These are phyloP conservation scores for Lethrus apterus DNA, from an alignment of 1,140 invertebrate species.

Conservation along the genomic window DNA sequence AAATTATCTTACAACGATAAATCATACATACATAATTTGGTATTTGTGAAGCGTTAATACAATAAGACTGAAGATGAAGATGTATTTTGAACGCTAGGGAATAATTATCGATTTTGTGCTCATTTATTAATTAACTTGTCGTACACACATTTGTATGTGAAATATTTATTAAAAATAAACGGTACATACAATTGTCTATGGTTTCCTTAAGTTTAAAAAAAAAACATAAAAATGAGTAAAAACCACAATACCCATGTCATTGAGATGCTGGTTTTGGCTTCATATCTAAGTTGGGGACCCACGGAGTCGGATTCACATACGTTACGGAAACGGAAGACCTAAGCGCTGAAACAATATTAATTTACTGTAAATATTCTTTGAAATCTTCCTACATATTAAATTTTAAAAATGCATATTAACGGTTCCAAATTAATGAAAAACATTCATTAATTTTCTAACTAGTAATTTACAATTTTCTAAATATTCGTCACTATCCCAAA, in stretches of 20 bases:
- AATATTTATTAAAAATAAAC: constrained; percentile 15
- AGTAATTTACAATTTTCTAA: no score
- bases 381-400: no score
- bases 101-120: no score
- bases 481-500: no score
- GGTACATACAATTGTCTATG: constrained; percentile 13
- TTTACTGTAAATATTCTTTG: no score
- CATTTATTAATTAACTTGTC: neutral
- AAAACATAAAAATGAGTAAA: constrained; percentile 1
- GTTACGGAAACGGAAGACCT: constrained; percentile 48
- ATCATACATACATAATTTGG: no score
- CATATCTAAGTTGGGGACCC: constrained; percentile 36
- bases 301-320: constrained; percentile 49
- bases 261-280: constrained; percentile 15
- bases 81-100: no score
- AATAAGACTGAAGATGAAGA: no score
- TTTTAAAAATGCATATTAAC: constrained; percentile 1
- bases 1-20: no score
- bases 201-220: constrained; percentile 13
- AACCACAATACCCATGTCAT: constrained; percentile 8
- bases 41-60: no score
- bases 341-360: constrained; percentile 44
- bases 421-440: no score
- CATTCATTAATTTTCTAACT: no score
- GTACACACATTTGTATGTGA: constrained; percentile 5